Evolutionary conservation across 2,113 vertebrate genomes (phyloP).

Genomic region (Pampusana beccarii): DNA sequence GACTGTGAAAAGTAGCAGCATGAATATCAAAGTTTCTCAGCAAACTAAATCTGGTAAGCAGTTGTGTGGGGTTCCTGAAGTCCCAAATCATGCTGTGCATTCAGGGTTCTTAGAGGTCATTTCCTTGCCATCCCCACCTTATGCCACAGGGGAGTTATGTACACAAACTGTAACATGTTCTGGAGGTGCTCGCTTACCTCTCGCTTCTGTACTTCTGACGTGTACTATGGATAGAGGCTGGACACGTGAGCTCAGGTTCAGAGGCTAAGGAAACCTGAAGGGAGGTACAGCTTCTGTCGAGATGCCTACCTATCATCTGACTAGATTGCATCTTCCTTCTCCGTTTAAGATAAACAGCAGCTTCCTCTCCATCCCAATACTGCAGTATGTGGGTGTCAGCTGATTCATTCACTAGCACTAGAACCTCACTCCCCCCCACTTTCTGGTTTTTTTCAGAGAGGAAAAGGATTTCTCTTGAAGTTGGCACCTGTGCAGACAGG

Average conservation of each 20-base stretch:
- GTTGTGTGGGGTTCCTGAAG: not conserved
- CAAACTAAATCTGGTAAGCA: not conserved
- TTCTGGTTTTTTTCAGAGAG: not conserved
- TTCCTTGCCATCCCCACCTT: not conserved
- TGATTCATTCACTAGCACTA: not conserved
- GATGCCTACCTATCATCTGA: not conserved
- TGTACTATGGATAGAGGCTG: not conserved
- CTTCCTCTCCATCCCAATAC: not conserved
- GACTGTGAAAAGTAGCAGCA: not conserved
- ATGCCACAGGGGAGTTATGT: not conserved
- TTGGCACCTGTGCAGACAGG: not conserved
- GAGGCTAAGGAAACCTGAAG: not conserved
- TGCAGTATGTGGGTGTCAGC: not conserved
- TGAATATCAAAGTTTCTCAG: accelerated
- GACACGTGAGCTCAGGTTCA: not conserved
- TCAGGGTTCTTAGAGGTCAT: not conserved
- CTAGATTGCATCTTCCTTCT: not conserved
- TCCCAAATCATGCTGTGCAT: not conserved
- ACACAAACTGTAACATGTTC: accelerated
- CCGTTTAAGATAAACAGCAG: not conserved
- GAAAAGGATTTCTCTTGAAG: not conserved
- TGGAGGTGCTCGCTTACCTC: not conserved
- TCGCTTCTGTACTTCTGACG: not conserved
- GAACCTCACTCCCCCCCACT: not conserved
- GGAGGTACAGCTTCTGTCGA: not conserved